Evolutionary conservation across 2,888 invertebrate species (phyloP).

Genomic region (Quadroppia sp.): DNA sequence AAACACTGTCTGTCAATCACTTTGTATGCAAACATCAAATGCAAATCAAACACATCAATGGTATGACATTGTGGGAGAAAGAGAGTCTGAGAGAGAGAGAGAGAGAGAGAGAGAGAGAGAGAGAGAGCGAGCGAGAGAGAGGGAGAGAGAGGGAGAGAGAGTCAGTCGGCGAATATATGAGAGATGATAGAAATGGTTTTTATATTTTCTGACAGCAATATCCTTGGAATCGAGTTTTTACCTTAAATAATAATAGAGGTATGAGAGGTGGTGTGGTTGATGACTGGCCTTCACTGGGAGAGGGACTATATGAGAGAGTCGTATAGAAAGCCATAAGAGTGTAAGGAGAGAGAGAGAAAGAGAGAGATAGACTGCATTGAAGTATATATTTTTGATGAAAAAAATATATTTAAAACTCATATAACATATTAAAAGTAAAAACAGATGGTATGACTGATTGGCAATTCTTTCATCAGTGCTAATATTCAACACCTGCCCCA

Average conservation of each 20-base stretch:
- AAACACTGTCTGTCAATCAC: no score
- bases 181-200: background rate
- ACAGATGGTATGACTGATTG: constrained; percentile 21
- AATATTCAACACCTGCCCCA: constrained; percentile 23
- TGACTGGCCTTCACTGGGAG: background rate
- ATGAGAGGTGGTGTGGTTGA: background rate
- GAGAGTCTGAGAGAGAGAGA: no score
- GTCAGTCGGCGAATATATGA: no score
- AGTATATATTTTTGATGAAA: background rate
- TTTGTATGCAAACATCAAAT: no score
- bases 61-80: no score
- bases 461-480: constrained; percentile 1
- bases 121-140: no score
- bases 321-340: no score
- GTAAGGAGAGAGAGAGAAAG: no score
- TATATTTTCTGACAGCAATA: background rate
- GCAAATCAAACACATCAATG: no score
- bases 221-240: constrained; percentile 20
- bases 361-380: background rate
- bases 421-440: background rate
- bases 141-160: no score
- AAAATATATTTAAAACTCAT: background rate
- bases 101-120: no score
- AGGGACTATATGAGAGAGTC: background rate
- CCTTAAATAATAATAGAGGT: constrained; percentile 21